These are phyloP conservation scores for Megamerina dolium DNA, from an alignment of 2,888 invertebrate genomes.

Conservation along the genomic window DNA sequence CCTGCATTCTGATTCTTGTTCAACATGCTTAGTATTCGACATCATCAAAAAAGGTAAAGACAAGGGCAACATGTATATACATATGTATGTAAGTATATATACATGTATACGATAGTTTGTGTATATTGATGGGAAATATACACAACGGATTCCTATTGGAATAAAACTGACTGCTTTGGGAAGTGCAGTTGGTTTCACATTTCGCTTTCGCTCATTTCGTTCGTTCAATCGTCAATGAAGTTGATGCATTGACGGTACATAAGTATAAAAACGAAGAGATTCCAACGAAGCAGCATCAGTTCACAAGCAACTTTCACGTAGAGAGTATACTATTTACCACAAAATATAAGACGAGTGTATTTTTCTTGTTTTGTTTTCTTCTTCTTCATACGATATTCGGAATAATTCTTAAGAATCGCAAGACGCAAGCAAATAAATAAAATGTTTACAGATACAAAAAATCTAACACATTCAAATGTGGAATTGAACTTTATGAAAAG, in stretches of 20 bases:
- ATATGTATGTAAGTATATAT: background rate
- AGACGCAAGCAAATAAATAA: no score
- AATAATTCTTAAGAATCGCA: no score
- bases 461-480: constrained; percentile 32
- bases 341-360: constrained; percentile 8
- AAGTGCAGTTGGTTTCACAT: constrained; percentile 32
- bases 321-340: constrained; percentile 31
- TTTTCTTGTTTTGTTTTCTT: no score
- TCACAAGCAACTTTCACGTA: constrained; percentile 39
- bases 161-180: constrained; percentile 46
- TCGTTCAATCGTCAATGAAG: constrained; percentile 16
- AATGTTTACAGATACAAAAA: constrained; percentile 46
- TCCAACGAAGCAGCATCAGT: constrained; percentile 46
- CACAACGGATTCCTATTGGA: constrained; percentile 46
- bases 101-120: background rate
- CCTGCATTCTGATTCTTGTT: constrained; percentile 22
- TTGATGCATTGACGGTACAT: constrained; percentile 18
- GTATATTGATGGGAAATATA: constrained; percentile 38
- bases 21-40: no score
- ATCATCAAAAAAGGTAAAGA: no score
- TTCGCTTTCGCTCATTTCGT: constrained; percentile 12
- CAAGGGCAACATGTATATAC: background rate
- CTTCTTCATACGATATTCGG: no score
- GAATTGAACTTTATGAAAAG: constrained; percentile 17
- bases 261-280: constrained; percentile 45